A percentile compares a stretch with the other conserved stretches of the same genome.
These are phyloP conservation scores for Drosophila suboccidentalis DNA, from an alignment of 2,888 invertebrate species.

Conservation along the genomic window DNA sequence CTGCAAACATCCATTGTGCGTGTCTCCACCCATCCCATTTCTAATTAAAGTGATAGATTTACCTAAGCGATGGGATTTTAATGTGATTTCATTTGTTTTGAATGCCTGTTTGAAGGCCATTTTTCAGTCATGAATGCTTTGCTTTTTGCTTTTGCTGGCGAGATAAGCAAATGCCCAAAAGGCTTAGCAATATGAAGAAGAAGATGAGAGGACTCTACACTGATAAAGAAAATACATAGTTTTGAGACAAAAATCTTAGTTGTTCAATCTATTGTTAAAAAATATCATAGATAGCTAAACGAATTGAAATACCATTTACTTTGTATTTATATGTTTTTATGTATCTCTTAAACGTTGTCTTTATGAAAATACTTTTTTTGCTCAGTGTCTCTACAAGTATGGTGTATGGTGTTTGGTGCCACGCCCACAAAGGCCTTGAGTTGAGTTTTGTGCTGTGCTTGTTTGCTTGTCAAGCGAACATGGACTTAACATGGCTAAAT, in stretches of 20 bases:
- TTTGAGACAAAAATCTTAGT: too few relatives aligned
- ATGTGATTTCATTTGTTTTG: slow-evolving; percentile 59
- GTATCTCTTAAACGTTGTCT: too few relatives aligned
- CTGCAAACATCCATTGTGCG: slow-evolving; percentile 46
- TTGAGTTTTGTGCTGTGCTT: neutral
- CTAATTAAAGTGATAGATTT: slow-evolving; percentile 78
- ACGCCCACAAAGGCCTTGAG: slow-evolving; percentile 23
- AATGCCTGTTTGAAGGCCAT: slow-evolving; percentile 58
- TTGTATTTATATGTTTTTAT: too few relatives aligned
- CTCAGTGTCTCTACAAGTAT: slow-evolving; percentile 25
- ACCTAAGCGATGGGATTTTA: slow-evolving; percentile 37
- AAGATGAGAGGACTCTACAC: slow-evolving; percentile 10
- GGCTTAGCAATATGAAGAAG: slow-evolving; percentile 44
- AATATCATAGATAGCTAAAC: too few relatives aligned
- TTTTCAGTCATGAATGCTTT: slow-evolving; percentile 39
- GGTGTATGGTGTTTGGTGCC: slow-evolving; percentile 32
- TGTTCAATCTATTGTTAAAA: too few relatives aligned
- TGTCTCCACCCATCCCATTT: slow-evolving; percentile 20
- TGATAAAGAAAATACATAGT: neutral
- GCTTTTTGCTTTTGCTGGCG: slow-evolving; percentile 31
- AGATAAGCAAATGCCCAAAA: slow-evolving; percentile 52
- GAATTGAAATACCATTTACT: too few relatives aligned
- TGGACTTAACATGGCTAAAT: slow-evolving; percentile 47
- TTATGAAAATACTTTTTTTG: too few relatives aligned
- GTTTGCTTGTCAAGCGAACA: slow-evolving; percentile 63